These are phyloP conservation scores for Lateolabrax maculatus DNA, from an alignment of 2,797 vertebrate species.

Conservation along the genomic window DNA sequence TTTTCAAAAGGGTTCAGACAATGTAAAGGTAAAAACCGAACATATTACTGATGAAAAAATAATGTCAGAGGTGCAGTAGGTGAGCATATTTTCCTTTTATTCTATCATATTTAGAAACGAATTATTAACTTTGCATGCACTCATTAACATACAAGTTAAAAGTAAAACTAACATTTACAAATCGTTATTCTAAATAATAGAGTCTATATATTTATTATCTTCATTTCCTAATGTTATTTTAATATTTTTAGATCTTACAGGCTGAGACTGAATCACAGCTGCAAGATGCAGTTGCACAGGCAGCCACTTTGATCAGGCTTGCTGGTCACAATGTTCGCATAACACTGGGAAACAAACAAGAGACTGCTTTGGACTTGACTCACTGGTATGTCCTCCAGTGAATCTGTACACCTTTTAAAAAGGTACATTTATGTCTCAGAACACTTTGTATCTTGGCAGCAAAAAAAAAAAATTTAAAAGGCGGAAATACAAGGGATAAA, in stretches of 20 bases:
- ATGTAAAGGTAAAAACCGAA: constrained; percentile 23
- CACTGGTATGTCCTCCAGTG: too few species aligned
- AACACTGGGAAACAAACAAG: too few species aligned
- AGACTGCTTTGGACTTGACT: too few species aligned
- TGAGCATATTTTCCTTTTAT: constrained; percentile 4
- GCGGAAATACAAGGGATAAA: too few species aligned
- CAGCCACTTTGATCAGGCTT: constrained; percentile 21
- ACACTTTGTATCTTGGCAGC: too few species aligned
- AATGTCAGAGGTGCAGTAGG: neutral
- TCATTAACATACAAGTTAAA: neutral
- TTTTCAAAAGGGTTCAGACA: constrained; percentile 34
- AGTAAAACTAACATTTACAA: neutral
- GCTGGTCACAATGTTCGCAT: too few species aligned
- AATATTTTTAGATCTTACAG: constrained; percentile 18
- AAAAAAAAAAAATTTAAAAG: too few species aligned
- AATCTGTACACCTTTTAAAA: too few species aligned
- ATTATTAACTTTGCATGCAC: neutral
- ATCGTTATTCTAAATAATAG: too few species aligned
- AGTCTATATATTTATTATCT: too few species aligned
- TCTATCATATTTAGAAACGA: neutral
- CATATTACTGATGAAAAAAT: constrained; percentile 36
- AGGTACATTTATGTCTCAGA: too few species aligned
- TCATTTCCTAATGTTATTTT: neutral
- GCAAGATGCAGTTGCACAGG: constrained; percentile 20
- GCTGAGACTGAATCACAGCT: constrained; percentile 26